These are phyloP conservation scores for Sisor rabdophorus DNA, from an alignment of 2,113 vertebrate species.

Conservation along the genomic window DNA sequence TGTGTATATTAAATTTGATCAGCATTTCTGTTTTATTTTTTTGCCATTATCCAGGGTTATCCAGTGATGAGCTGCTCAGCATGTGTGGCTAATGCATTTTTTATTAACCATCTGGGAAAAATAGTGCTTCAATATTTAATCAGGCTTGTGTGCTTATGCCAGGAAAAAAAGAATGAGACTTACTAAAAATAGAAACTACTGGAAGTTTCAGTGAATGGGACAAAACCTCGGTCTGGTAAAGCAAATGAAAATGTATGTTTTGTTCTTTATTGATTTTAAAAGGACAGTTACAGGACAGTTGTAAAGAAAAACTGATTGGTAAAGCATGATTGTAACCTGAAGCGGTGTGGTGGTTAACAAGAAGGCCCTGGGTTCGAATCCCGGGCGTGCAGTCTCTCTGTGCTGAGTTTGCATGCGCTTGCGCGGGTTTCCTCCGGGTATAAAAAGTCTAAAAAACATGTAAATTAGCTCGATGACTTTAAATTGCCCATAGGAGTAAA, in stretches of 20 bases:
- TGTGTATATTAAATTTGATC: neutral
- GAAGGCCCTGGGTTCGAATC: too few species aligned
- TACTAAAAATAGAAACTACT: conserved; percentile 41
- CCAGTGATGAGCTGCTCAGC: conserved; percentile 29
- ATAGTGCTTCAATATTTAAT: conserved; percentile 46
- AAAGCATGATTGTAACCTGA: neutral
- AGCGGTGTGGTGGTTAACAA: too few species aligned
- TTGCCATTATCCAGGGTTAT: conserved; percentile 21
- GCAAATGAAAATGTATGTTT: neutral
- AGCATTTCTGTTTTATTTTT: neutral
- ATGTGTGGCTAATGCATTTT: conserved; percentile 46
- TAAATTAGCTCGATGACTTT: too few species aligned
- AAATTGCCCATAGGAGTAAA: too few species aligned
- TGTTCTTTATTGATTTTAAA: neutral
- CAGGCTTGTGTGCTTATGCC: conserved; percentile 31
- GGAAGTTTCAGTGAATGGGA: conserved; percentile 31
- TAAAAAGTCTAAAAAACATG: too few species aligned
- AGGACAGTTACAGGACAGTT: neutral
- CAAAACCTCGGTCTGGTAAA: conserved; percentile 9
- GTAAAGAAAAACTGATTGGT: neutral
- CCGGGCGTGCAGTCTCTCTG: too few species aligned
- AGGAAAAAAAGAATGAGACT: conserved; percentile 38
- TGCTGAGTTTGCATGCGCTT: too few species aligned
- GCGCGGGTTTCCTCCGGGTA: too few species aligned
- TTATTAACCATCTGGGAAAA: conserved; percentile 47